Conservation (phyloP, 2,888 invertebrate species). For the Caenorhabditis plicata region DNA sequence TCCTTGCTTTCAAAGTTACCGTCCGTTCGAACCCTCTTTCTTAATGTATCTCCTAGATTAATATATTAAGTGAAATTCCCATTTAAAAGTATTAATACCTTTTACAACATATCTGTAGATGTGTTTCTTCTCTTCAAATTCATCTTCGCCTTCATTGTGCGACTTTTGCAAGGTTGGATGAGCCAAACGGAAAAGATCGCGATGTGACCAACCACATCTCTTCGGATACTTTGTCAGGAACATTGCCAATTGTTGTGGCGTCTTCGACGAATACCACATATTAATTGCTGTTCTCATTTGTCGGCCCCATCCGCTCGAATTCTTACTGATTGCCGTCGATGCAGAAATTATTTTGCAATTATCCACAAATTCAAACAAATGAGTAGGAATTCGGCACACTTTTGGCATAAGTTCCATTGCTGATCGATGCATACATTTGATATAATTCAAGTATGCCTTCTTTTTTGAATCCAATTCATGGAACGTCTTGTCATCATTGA, state of each 20-base stretch:
- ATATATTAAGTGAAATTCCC: neutral
- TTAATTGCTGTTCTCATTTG: constrained; percentile 74
- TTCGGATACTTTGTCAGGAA: constrained; percentile 73
- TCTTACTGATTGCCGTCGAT: constrained; percentile 8
- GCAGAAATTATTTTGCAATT: constrained; percentile 70
- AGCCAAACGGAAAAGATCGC: constrained; percentile 72
- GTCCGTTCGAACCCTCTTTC: too few relatives aligned
- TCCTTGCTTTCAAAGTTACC: too few relatives aligned
- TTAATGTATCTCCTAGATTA: constrained; percentile 10
- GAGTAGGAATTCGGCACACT: constrained; percentile 73
- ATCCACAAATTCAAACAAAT: constrained; percentile 74
- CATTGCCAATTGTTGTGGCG: constrained; percentile 73
- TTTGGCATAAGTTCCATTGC: constrained; percentile 61
- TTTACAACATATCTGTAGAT: constrained; percentile 52
- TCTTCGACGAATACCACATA: constrained; percentile 72
- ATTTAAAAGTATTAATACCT: constrained; percentile 16
- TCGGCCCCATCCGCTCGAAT: constrained; percentile 71
- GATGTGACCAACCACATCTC: constrained; percentile 76
- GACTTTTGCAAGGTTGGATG: constrained; percentile 41
- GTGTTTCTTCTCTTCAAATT: constrained; percentile 51
- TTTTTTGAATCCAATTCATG: too few relatives aligned
- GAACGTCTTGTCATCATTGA: constrained; percentile 52
- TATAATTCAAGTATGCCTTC: constrained; percentile 34
- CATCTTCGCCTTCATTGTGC: constrained; percentile 6
- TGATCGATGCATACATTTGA: constrained; percentile 34